phyloP scores from a whole-genome alignment of 2,113 vertebrate species.

The Toxotes jaculatrix region DNA sequence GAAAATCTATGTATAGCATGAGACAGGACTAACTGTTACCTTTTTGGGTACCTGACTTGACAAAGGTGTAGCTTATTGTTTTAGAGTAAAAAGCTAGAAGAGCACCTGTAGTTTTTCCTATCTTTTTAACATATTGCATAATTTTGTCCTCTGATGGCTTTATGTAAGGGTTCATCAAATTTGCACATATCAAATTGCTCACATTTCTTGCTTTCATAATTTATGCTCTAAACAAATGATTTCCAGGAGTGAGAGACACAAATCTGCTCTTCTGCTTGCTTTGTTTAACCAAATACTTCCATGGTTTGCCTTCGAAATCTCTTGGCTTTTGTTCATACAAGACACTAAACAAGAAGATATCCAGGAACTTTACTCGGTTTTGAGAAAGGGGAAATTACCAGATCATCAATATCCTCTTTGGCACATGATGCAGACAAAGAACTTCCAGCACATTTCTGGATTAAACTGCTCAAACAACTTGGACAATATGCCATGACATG shows the following conservation, averaged over 20 bases:
- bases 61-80: not conserved
- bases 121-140: not conserved
- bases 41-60: not conserved
- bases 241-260: not conserved
- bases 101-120: not conserved
- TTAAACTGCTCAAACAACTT: not conserved
- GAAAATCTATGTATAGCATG: not conserved
- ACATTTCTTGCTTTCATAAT: not conserved
- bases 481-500: not conserved
- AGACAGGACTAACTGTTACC: not conserved
- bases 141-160: not conserved
- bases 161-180: not conserved
- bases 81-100: not conserved
- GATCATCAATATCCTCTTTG: slow-evolving; percentile 16
- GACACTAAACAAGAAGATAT: slow-evolving; percentile 7
- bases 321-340: slow-evolving; percentile 18
- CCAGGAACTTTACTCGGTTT: not conserved
- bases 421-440: not conserved
- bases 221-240: not conserved
- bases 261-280: not conserved
- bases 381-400: slow-evolving; percentile 8
- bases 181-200: not conserved
- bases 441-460: not conserved
- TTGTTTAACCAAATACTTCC: not conserved
- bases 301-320: not conserved